These are phyloP conservation scores for Typhlichthys subterraneus DNA, from an alignment of 2,797 vertebrate genomes.

Conservation along the genomic window DNA sequence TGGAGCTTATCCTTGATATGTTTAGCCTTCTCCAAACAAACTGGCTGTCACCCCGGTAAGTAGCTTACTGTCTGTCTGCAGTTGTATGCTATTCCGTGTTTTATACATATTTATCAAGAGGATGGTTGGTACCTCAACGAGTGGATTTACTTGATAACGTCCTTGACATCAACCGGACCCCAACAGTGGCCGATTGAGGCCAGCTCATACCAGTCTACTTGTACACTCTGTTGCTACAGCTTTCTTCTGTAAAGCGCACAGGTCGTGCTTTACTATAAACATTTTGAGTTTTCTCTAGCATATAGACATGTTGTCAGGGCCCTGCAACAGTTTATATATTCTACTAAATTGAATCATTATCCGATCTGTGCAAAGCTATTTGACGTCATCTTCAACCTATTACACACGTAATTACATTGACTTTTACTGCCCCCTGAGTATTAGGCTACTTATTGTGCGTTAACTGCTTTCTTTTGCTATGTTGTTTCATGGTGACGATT, in stretches of 20 bases:
- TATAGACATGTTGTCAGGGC: constrained; percentile 20
- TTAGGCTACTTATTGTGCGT: too few species aligned
- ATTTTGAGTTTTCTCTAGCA: constrained; percentile 9
- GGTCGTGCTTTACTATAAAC: constrained; percentile 8
- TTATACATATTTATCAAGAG: too few species aligned
- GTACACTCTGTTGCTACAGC: constrained; percentile 57
- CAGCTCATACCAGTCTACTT: constrained; percentile 18
- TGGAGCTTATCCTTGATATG: constrained; percentile 93
- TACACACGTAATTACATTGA: too few species aligned
- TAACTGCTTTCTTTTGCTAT: too few species aligned
- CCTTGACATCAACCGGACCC: too few species aligned
- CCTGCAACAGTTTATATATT: background rate
- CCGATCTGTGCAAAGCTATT: background rate
- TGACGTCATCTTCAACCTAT: too few species aligned
- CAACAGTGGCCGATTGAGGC: background rate
- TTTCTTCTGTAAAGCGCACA: constrained; percentile 38
- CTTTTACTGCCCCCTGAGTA: too few species aligned
- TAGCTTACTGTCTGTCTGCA: constrained; percentile 36
- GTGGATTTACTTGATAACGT: too few species aligned
- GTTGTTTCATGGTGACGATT: constrained; percentile 28
- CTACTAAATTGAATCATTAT: background rate
- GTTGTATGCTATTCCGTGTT: background rate
- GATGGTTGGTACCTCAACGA: too few species aligned
- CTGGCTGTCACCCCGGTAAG: constrained; percentile 93
- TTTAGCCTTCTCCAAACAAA: constrained; percentile 88